Conservation (phyloP, 2,797 vertebrate species). For the Lemur catta region DNA sequence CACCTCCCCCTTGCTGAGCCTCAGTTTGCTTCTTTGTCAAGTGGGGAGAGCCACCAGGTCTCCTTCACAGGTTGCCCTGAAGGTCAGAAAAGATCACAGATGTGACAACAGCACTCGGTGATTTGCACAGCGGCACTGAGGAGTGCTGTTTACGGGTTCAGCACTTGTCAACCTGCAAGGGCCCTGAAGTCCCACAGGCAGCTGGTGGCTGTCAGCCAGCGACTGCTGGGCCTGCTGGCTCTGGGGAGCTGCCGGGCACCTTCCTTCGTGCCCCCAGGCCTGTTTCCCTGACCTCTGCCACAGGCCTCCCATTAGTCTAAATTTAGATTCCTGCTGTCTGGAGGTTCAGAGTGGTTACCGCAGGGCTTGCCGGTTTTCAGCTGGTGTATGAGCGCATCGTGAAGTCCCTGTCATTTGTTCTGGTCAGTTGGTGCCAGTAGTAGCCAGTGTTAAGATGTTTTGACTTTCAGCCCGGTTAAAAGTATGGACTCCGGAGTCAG, state of each 20-base stretch:
- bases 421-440: neutral
- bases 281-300: neutral
- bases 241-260: neutral
- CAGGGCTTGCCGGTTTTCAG: neutral
- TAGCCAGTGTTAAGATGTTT: neutral
- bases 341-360: neutral
- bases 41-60: too few relatives aligned
- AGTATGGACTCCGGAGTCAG: neutral
- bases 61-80: neutral
- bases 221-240: neutral
- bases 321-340: neutral
- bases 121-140: rapidly evolving
- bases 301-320: neutral
- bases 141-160: neutral
- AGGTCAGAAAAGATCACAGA: neutral
- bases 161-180: neutral
- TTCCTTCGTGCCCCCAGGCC: neutral
- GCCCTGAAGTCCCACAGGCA: neutral
- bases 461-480: neutral
- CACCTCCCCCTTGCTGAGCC: neutral
- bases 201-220: neutral
- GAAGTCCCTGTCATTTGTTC: neutral
- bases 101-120: neutral
- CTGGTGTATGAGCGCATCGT: rapidly evolving
- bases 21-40: neutral